Evolutionary conservation across 2,113 vertebrate genomes (phyloP).

Genomic region (Amphiprion ocellaris): DNA sequence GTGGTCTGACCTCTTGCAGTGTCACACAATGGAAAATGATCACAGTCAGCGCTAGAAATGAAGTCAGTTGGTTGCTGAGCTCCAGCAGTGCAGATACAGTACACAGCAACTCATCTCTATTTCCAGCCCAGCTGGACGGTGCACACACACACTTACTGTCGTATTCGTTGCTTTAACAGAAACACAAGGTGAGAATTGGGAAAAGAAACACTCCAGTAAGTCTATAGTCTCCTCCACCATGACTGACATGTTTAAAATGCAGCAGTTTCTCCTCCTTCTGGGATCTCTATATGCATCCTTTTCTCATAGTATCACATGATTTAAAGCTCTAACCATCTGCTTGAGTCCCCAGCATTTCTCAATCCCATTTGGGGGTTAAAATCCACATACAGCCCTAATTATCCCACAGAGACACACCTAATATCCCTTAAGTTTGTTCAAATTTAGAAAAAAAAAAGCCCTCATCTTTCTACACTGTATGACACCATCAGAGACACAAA

Average conservation of each 20-base stretch:
- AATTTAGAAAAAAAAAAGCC: not conserved
- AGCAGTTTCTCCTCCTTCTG: constrained; percentile 35
- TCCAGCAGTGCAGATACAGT: constrained; percentile 32
- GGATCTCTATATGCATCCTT: not conserved
- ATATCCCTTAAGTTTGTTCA: not conserved
- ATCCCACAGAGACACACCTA: not conserved
- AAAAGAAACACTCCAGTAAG: constrained; percentile 6
- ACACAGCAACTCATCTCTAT: not conserved
- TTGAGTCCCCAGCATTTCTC: constrained; percentile 27
- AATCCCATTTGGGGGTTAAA: constrained; percentile 17
- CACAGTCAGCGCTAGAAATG: constrained; percentile 35
- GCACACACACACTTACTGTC: constrained; percentile 10
- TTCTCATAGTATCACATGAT: constrained; percentile 42
- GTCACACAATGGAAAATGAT: constrained; percentile 36
- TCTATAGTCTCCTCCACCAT: constrained; percentile 10
- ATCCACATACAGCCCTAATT: not conserved
- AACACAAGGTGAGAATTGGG: constrained; percentile 25
- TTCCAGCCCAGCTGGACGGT: constrained; percentile 41
- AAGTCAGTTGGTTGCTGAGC: constrained; percentile 22
- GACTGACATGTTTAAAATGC: constrained; percentile 20
- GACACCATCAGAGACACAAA: not conserved
- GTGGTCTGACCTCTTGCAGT: constrained; percentile 40
- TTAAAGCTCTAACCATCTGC: constrained; percentile 51
- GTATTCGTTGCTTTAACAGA: constrained; percentile 20
- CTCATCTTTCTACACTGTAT: too few species aligned